A percentile compares a stretch with the other conserved stretches of the same genome.
Evolutionary conservation across 2,113 vertebrate genomes (phyloP).

Genomic region (Vulpes ferrilata): DNA sequence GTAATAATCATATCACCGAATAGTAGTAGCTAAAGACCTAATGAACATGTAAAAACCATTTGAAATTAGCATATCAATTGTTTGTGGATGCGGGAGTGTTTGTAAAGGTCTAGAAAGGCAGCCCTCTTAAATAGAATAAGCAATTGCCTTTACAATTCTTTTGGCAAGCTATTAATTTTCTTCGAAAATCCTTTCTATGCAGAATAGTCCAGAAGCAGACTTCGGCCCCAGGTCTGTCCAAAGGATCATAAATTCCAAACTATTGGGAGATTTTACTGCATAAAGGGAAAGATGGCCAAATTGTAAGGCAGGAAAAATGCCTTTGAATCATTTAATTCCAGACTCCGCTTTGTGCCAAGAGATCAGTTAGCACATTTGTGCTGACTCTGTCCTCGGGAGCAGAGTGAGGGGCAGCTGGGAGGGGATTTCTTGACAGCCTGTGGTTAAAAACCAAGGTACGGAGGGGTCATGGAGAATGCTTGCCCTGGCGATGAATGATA

Average conservation of each 20-base stretch:
- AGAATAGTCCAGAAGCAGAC: conserved; percentile 69
- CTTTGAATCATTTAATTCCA: conserved; percentile 67
- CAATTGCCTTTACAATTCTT: background rate
- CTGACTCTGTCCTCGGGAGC: background rate
- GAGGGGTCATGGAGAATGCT: background rate
- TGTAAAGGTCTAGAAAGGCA: background rate
- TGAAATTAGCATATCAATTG: conserved; percentile 50
- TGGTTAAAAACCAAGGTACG: background rate
- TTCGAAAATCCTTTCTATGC: conserved; percentile 61
- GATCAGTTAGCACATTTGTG: conserved; percentile 51
- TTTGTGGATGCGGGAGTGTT: background rate
- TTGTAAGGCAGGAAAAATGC: conserved; percentile 29
- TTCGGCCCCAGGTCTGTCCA: conserved; percentile 43
- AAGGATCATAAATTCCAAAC: conserved; percentile 73
- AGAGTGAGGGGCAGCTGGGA: background rate
- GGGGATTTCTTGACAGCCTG: background rate
- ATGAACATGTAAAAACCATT: conserved; percentile 11
- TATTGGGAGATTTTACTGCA: conserved; percentile 67
- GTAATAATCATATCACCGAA: background rate
- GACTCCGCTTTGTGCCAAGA: conserved; percentile 26
- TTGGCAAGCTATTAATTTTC: conserved; percentile 68
- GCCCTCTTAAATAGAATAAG: background rate
- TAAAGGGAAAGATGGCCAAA: conserved; percentile 69
- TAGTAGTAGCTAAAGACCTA: background rate
- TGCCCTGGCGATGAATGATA: background rate